Percentiles rank a stretch among this genome's conserved stretches.
These are phyloP conservation scores for Pterocles gutturalis DNA, from an alignment of 2,113 vertebrate genomes.

Conservation along the genomic window DNA sequence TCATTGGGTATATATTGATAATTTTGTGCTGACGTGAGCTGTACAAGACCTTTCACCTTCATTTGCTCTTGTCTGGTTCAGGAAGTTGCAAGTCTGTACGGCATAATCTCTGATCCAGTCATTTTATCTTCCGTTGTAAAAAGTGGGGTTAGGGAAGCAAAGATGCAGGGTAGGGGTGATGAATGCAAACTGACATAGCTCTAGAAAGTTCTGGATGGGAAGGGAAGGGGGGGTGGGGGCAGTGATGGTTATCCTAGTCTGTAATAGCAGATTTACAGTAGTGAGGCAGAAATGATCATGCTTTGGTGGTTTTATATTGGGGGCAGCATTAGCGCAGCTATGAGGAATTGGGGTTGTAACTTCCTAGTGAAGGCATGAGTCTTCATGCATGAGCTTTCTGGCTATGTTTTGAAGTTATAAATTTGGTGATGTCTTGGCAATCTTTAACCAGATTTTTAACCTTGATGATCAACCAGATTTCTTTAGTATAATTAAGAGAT, in stretches of 20 bases:
- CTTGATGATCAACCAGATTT: neutral
- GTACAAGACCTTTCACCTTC: neutral
- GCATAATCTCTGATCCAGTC: neutral
- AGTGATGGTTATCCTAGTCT: neutral
- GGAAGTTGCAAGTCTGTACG: neutral
- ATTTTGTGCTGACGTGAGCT: neutral
- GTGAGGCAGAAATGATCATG: neutral
- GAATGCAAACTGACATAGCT: neutral
- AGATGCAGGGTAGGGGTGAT: neutral
- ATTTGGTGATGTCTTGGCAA: neutral
- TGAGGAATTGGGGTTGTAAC: neutral
- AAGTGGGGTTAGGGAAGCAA: fast-evolving
- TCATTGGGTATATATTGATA: neutral
- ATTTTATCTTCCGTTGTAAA: neutral
- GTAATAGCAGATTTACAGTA: neutral
- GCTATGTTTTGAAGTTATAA: neutral
- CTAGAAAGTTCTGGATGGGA: neutral
- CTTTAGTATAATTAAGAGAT: neutral
- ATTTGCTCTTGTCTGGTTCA: neutral
- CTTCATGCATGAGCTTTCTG: neutral
- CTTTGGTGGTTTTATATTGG: neutral
- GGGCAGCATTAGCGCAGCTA: neutral
- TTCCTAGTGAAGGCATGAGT: neutral
- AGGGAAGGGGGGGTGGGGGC: neutral
- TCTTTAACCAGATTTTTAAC: neutral